Conservation (phyloP, 2,888 invertebrate genomes). For the Allacma fusca region DNA sequence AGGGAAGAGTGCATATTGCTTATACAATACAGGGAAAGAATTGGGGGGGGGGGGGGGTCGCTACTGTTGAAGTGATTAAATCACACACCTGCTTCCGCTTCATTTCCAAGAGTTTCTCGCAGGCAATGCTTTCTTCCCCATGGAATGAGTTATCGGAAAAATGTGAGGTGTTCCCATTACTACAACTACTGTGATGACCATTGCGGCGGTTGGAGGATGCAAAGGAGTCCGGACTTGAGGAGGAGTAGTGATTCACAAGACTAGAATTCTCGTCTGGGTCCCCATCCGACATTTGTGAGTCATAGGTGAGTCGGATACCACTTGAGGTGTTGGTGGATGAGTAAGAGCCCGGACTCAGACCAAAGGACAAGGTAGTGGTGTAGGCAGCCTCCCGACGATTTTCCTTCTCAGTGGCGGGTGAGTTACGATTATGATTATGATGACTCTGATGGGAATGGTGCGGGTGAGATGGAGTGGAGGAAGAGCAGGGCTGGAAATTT, state of each 20-base stretch:
- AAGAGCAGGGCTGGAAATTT: conserved; percentile 29
- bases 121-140: conserved; percentile 46
- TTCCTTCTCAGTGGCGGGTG: background rate
- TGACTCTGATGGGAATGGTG: conserved; percentile 36
- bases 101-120: conserved; percentile 56
- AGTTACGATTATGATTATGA: conserved; percentile 40
- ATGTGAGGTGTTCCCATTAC: background rate
- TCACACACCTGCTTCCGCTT: conserved; percentile 57
- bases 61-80: too few relatives aligned
- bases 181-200: conserved; percentile 10
- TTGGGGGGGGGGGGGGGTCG: too few relatives aligned
- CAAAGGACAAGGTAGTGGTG: background rate
- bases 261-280: conserved; percentile 57
- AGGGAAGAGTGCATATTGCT: too few relatives aligned
- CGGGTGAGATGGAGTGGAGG: conserved; percentile 16
- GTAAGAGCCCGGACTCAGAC: background rate
- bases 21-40: too few relatives aligned
- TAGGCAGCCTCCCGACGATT: conserved; percentile 7
- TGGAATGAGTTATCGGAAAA: conserved; percentile 17
- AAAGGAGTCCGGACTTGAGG: conserved; percentile 58
- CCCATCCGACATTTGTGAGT: conserved; percentile 20
- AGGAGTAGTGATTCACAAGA: conserved; percentile 52
- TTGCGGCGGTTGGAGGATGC: conserved; percentile 45
- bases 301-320: conserved; percentile 22
- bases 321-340: conserved; percentile 29